Evolutionary conservation across 2,797 vertebrate genomes (phyloP).

Genomic region (Cygnus olor): DNA sequence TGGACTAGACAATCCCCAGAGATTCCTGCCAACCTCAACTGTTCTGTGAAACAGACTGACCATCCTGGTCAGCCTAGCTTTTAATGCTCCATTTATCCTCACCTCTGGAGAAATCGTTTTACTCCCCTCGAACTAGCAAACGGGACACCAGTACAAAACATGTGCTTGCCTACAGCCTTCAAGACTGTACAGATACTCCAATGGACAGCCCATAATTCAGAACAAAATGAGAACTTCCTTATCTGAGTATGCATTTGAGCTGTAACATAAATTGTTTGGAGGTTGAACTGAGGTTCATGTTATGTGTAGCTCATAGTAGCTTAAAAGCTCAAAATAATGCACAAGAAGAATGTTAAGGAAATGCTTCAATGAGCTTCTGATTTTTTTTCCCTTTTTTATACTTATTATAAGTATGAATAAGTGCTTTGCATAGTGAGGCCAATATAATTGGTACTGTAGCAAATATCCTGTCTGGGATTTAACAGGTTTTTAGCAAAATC

Average conservation of each 20-base stretch:
- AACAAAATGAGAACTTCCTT: not conserved
- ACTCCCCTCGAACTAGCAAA: not conserved
- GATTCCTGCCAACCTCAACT: not conserved
- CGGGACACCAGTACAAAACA: not conserved
- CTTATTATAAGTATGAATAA: not conserved
- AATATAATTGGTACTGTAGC: not conserved
- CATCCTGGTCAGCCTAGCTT: not conserved
- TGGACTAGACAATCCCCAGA: not conserved
- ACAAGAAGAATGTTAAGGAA: not conserved
- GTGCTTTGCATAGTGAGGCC: not conserved
- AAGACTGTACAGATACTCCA: not conserved
- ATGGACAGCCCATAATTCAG: not conserved
- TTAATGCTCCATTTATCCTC: not conserved
- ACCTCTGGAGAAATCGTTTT: not conserved
- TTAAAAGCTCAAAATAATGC: not conserved
- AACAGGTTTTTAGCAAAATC: not conserved
- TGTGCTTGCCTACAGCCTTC: not conserved
- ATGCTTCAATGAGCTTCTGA: not conserved
- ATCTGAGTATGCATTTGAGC: not conserved
- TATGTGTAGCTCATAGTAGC: not conserved
- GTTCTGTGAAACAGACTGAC: not conserved
- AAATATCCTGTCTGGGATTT: not conserved
- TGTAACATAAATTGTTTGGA: not conserved
- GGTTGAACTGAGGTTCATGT: not conserved
- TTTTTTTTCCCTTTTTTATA: not conserved